phyloP scores from a whole-genome alignment of 1,140 invertebrate species.

The Drosophila orosa region DNA sequence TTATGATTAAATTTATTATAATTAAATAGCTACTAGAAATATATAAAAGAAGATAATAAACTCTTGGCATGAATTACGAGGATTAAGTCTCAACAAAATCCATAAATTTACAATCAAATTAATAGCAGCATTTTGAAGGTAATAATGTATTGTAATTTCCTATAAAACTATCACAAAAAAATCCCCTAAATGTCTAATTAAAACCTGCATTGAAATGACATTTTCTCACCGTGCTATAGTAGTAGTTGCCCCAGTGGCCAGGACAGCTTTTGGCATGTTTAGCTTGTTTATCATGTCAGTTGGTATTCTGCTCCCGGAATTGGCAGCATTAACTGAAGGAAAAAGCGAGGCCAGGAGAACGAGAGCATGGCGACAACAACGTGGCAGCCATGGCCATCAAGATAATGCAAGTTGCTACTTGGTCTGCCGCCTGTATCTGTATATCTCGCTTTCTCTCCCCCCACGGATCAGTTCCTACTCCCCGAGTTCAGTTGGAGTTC shows the following conservation, averaged over 20 bases:
- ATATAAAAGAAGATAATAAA: too few relatives aligned
- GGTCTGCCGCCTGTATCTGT: slow-evolving; percentile 18
- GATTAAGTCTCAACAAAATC: too few relatives aligned
- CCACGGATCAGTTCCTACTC: slow-evolving; percentile 18
- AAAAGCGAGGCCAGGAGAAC: slow-evolving; percentile 9
- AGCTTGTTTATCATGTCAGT: slow-evolving; percentile 79
- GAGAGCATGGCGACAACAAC: slow-evolving; percentile 53
- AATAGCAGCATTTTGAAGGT: too few relatives aligned
- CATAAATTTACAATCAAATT: too few relatives aligned
- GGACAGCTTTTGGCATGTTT: slow-evolving; percentile 37
- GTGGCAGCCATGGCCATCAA: slow-evolving; percentile 30
- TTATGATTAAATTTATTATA: neutral
- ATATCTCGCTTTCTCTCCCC: neutral
- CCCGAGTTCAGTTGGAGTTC: slow-evolving; percentile 5
- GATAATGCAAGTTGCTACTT: slow-evolving; percentile 52
- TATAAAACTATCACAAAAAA: neutral
- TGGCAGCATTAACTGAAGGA: slow-evolving; percentile 71
- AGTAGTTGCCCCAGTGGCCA: slow-evolving; percentile 14
- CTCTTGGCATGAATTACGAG: too few relatives aligned
- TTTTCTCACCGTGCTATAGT: neutral
- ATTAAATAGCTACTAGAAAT: neutral
- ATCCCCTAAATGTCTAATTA: neutral
- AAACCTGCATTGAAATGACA: neutral
- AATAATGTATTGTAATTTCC: too few relatives aligned
- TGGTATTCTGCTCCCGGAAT: slow-evolving; percentile 61